Percentiles rank a stretch among this genome's conserved stretches.
These are phyloP conservation scores for Cheirogaleus major DNA, from an alignment of 2,797 vertebrate genomes.

Conservation along the genomic window DNA sequence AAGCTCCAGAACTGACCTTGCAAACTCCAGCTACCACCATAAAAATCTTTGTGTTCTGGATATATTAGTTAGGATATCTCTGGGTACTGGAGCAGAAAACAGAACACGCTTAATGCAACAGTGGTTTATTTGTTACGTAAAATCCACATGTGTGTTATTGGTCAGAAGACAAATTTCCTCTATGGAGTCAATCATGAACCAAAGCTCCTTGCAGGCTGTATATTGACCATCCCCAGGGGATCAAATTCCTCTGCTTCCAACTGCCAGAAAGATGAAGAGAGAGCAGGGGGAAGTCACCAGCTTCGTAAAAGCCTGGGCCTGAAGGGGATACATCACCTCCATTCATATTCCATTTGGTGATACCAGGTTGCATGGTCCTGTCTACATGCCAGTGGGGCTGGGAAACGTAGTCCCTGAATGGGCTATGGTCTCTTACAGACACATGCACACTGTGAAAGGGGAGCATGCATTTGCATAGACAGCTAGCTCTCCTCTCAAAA, in stretches of 20 bases:
- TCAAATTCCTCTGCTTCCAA: neutral
- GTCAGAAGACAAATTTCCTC: neutral
- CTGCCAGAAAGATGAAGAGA: neutral
- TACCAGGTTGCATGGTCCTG: fast-evolving
- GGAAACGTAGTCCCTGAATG: too few relatives aligned
- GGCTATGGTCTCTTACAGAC: neutral
- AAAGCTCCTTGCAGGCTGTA: neutral
- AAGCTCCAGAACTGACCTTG: neutral
- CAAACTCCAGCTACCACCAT: neutral
- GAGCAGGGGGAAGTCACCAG: neutral
- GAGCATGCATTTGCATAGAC: neutral
- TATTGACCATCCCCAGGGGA: neutral
- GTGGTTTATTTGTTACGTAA: neutral
- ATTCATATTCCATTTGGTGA: neutral
- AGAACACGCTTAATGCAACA: neutral
- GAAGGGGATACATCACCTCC: neutral
- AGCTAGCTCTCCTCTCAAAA: neutral
- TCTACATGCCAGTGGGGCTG: neutral
- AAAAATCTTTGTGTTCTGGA: neutral
- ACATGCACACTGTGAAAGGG: neutral
- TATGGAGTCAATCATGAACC: neutral
- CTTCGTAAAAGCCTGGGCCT: neutral
- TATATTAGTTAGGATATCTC: neutral
- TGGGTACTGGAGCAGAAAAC: neutral
- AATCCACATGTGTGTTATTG: neutral